Conservation (phyloP, 1,140 invertebrate genomes). For the Melanaphis sacchari region DNA sequence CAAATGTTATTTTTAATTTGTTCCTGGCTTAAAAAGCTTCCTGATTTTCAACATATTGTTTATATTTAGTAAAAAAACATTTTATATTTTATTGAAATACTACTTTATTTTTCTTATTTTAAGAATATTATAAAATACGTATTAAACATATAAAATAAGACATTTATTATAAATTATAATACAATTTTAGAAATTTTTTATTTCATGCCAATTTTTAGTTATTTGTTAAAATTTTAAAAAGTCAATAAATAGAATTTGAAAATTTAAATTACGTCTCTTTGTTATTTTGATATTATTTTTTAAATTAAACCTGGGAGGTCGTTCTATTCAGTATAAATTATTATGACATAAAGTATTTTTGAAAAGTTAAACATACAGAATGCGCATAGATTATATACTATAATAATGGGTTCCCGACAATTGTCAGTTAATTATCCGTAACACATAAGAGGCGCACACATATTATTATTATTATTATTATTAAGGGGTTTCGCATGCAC, state of each 20-base stretch:
- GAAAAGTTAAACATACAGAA: neutral
- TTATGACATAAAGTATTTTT: neutral
- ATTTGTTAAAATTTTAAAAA: neutral
- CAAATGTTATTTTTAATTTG: neutral
- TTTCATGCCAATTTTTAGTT: neutral
- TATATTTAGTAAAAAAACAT: neutral
- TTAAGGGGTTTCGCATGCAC: constrained; percentile 27
- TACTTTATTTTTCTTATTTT: neutral
- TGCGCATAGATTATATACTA: neutral
- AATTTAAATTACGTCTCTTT: neutral
- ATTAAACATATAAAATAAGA: neutral
- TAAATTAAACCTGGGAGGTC: neutral
- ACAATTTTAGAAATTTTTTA: neutral
- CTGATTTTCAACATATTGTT: neutral
- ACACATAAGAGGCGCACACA: neutral
- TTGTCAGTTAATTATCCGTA: constrained; percentile 49
- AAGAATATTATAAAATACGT: neutral
- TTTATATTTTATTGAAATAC: neutral
- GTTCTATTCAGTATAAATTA: neutral
- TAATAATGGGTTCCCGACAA: constrained; percentile 9
- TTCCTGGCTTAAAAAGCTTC: neutral
- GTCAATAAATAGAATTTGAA: neutral
- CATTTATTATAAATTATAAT: neutral
- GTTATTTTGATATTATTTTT: neutral
- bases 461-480: constrained; percentile 5